These are phyloP conservation scores for Phyllopteryx taeniolatus DNA, from an alignment of 2,113 vertebrate genomes.

Conservation along the genomic window DNA sequence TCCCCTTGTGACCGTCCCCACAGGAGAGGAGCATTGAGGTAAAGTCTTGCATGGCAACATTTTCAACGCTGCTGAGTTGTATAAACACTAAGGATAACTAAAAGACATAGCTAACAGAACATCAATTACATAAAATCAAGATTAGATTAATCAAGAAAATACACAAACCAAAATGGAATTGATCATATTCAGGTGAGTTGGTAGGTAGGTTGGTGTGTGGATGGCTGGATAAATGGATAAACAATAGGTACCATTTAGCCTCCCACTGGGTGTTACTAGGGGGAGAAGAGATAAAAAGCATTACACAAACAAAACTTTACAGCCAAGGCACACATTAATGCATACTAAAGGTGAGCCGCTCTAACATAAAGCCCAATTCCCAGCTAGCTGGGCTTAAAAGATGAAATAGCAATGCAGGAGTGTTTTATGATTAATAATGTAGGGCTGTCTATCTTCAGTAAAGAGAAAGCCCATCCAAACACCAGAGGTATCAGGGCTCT, in stretches of 20 bases:
- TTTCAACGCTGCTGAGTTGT: constrained; percentile 16
- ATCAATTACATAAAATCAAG: not conserved
- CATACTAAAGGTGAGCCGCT: constrained; percentile 27
- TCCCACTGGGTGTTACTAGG: constrained; percentile 31
- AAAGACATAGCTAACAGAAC: not conserved
- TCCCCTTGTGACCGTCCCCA: constrained; percentile 52
- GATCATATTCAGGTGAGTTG: not conserved
- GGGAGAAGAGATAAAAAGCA: not conserved
- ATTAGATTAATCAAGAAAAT: not conserved
- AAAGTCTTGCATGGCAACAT: constrained; percentile 42
- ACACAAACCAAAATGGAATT: not conserved
- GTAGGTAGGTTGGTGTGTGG: not conserved
- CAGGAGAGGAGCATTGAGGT: constrained; percentile 47
- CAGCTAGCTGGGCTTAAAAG: constrained; percentile 46
- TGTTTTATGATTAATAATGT: constrained; percentile 75
- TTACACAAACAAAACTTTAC: constrained; percentile 27
- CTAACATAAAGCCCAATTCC: constrained; percentile 37
- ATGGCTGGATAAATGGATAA: not conserved
- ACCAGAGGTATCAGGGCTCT: constrained; percentile 65
- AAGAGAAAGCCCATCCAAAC: constrained; percentile 65
- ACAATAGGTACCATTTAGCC: constrained; percentile 36
- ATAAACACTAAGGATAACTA: not conserved
- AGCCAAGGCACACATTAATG: constrained; percentile 18
- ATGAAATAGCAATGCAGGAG: constrained; percentile 68
- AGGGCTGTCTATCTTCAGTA: constrained; percentile 67